Percentiles rank a stretch among this genome's conserved stretches.
Conservation (phyloP, 2,888 invertebrate species). For the Peribatodes rhomboidaria region DNA sequence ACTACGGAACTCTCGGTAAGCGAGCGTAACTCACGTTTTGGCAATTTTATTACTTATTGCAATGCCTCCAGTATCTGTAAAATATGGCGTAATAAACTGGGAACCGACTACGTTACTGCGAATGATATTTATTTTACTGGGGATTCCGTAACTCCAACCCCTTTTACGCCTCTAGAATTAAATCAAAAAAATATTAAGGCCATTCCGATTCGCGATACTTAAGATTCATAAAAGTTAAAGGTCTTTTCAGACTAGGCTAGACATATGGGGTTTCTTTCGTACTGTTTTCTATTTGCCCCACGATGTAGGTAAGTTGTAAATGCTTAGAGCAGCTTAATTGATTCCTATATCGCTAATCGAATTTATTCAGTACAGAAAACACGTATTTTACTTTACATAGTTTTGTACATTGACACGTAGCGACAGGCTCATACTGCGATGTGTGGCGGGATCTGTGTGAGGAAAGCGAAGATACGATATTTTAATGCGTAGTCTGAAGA, state of each 20-base stretch:
- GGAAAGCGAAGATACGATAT: background rate
- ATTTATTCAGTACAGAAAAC: too few relatives aligned
- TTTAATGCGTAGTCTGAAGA: background rate
- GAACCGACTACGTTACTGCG: constrained; percentile 30
- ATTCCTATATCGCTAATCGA: too few relatives aligned
- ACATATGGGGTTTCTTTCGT: too few relatives aligned
- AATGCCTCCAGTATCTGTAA: constrained; percentile 28
- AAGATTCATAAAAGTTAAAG: constrained; percentile 55
- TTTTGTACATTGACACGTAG: too few relatives aligned
- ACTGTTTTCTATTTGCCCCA: too few relatives aligned
- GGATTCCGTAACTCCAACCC: constrained; percentile 29
- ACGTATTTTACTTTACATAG: too few relatives aligned
- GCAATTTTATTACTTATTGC: constrained; percentile 18
- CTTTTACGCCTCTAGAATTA: constrained; percentile 51
- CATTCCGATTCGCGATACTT: constrained; percentile 37
- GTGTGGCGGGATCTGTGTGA: too few relatives aligned
- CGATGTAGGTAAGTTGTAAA: too few relatives aligned
- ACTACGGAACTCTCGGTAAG: background rate
- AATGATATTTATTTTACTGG: constrained; percentile 35
- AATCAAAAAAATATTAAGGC: constrained; percentile 52
- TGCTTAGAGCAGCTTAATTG: too few relatives aligned
- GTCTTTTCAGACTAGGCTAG: background rate
- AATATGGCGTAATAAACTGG: constrained; percentile 36
- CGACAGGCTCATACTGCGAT: too few relatives aligned
- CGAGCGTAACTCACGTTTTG: constrained; percentile 1